Base-by-base conservation (phyloP, 2,113 vertebrate genomes). In the Ailuropoda melanoleuca region DNA sequence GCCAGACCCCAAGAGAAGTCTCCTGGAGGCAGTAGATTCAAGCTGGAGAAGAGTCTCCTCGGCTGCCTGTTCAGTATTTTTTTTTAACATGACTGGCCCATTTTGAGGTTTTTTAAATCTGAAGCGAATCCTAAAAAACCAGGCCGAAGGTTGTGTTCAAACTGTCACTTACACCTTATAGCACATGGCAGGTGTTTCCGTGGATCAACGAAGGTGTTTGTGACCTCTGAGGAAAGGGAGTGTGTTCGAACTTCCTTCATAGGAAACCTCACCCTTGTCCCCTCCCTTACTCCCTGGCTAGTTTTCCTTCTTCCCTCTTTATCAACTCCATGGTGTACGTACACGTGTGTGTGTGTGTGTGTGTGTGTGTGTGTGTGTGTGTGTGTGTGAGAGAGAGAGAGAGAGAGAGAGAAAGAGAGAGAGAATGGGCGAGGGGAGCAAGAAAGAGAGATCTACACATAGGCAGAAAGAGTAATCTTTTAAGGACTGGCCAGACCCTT, bases 101-200 rank as follows among this genome's bases (percentile, higher is more conserved):
- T 11, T 24, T 6, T 0, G 3, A 55, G 21, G 26, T 62, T 88
- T 64, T 90, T 43, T 0, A 6, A 29, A 93, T 90, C 90, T 96
- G 96, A 96, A 97, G 91, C 56, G 37, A 0, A 10, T 43, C 89
- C 60, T 58, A n/a, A 62, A 62, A n/a, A 64, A 90, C 90, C 53
- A 90, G 29, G 0, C 48, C 96, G 56, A 84, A 91, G 84, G 37
- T 34, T 15, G 17, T 77, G 0, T 39, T 68, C 89, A 1, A 58
- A 78, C 94, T 3, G 4, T 9, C 31, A 2, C 77, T 56, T 3
- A 12, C 34, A 6, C 56, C 55, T 1, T 1, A 66, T 1, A 39
- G 68, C 81, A 60, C 9, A 1, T 13, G 72, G 31, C 2, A 0
- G 93, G 53, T 68, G 34, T 81, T 97, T 24, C 62, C 80, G 1